Percentiles rank a stretch among this genome's conserved stretches.
Evolutionary conservation across 2,888 invertebrate species (phyloP).

Genomic region (Scaeva pyrastri): DNA sequence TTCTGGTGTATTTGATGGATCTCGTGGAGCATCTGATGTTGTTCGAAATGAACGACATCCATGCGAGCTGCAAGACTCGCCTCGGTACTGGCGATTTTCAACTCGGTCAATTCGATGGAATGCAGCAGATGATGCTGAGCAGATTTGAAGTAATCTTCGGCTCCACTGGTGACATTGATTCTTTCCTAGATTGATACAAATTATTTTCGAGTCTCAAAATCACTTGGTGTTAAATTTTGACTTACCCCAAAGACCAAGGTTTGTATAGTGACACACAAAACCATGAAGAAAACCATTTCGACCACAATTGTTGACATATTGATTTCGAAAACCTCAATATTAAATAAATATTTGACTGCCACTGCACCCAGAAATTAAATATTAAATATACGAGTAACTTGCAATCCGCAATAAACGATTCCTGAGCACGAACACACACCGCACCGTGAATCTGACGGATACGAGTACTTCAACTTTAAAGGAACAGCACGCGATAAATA

Average conservation of each 20-base stretch:
- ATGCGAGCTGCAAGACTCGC: slow-evolving; percentile 23
- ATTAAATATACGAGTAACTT: background rate
- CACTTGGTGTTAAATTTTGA: background rate
- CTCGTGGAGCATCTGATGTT: slow-evolving; percentile 17
- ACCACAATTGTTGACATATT: background rate
- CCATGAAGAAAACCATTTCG: background rate
- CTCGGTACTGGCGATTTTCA: slow-evolving; percentile 20
- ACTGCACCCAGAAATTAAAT: background rate
- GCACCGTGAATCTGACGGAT: background rate
- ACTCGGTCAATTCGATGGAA: slow-evolving; percentile 20
- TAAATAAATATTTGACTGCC: background rate
- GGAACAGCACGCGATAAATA: background rate
- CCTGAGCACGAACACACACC: background rate
- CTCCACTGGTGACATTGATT: slow-evolving; percentile 10
- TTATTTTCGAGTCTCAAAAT: background rate
- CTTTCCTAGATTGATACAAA: background rate
- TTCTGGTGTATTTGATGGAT: slow-evolving; percentile 30
- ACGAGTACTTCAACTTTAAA: background rate
- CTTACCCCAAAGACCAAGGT: background rate
- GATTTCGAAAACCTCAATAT: background rate
- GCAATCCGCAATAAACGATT: background rate
- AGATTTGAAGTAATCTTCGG: slow-evolving; percentile 34
- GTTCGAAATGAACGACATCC: slow-evolving; percentile 18
- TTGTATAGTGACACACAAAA: background rate
- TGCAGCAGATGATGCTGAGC: slow-evolving; percentile 38